These are phyloP conservation scores for Mantis religiosa DNA, from an alignment of 2,888 invertebrate genomes.

Conservation along the genomic window DNA sequence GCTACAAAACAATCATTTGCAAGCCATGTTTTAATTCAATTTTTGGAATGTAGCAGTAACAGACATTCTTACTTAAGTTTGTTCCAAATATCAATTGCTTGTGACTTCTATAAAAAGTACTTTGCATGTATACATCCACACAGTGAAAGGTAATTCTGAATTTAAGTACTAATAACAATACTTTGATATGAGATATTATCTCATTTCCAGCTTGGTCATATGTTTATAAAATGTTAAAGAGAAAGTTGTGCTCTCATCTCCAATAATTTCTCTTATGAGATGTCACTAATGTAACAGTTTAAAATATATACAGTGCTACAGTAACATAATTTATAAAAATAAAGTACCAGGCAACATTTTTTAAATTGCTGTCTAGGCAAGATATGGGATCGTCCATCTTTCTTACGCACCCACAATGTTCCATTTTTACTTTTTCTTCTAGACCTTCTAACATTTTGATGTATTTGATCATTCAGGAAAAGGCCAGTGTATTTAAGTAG, in stretches of 20 bases:
- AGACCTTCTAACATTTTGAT: neutral
- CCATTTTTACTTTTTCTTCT: neutral
- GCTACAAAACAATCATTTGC: neutral
- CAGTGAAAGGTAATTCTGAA: neutral
- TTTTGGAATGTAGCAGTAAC: neutral
- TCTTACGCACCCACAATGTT: neutral
- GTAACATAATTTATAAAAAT: neutral
- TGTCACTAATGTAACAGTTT: neutral
- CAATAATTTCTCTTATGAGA: neutral
- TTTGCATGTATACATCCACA: neutral
- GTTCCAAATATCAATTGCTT: too few species aligned
- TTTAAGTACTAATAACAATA: neutral
- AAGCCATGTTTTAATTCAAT: neutral
- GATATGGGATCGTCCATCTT: neutral
- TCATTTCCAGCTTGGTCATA: neutral
- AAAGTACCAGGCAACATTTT: neutral
- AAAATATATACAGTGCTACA: neutral
- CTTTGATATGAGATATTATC: neutral
- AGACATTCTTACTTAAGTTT: too few species aligned
- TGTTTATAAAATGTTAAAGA: neutral
- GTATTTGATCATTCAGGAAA: neutral
- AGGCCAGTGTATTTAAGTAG: neutral
- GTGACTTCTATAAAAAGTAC: too few species aligned
- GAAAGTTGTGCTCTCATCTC: neutral
- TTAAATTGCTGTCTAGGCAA: neutral